Evolutionary conservation across 64 coral and sea anemone species (phyloP).

Genomic region (Dendronephthya gigantea): DNA sequence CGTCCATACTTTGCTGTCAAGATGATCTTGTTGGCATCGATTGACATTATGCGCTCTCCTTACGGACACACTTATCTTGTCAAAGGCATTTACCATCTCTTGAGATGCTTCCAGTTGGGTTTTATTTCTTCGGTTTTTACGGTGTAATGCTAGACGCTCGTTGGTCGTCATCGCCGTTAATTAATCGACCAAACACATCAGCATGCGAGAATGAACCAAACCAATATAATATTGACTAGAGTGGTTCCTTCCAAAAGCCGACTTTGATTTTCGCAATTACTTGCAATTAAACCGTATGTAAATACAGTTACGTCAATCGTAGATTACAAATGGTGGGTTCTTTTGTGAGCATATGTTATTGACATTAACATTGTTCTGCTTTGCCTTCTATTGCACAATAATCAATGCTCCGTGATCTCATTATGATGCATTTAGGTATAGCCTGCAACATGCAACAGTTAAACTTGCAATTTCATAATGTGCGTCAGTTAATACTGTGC

Average conservation of each 20-base stretch:
- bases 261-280: neutral
- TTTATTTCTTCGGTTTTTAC: neutral
- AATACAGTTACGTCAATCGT: neutral
- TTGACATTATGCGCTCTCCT: neutral
- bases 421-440: too few relatives aligned
- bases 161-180: neutral
- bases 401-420: too few relatives aligned
- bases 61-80: constrained; percentile 3
- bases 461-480: too few relatives aligned
- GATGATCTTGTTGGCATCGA: neutral
- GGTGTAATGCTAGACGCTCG: neutral
- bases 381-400: neutral
- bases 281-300: neutral
- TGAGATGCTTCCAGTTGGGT: neutral
- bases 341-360: neutral
- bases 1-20: neutral
- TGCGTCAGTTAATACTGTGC: too few relatives aligned
- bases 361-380: neutral
- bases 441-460: too few relatives aligned
- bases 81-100: neutral
- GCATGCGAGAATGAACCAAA: too few relatives aligned
- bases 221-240: too few relatives aligned
- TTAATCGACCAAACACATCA: too few relatives aligned
- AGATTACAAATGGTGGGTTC: neutral
- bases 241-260: neutral